These are phyloP conservation scores for Oostethus manadensis DNA, from an alignment of 2,113 vertebrate species.

Conservation along the genomic window DNA sequence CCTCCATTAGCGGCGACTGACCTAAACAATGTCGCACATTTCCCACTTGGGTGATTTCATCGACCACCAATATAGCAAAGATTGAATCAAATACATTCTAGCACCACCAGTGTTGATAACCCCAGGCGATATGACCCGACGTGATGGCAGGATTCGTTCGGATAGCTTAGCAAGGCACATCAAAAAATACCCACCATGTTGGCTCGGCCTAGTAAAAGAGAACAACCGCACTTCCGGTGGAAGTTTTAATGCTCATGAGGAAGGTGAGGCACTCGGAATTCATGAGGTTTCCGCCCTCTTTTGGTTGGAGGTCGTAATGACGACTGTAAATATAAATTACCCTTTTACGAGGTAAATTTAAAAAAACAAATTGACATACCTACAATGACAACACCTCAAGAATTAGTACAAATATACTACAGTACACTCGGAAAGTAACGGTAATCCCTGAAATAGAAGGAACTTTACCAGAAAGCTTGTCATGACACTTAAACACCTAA, in stretches of 20 bases:
- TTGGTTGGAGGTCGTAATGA: not conserved
- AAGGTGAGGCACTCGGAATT: not conserved
- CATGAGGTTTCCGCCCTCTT: not conserved
- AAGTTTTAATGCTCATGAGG: constrained; percentile 29
- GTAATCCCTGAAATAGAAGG: not conserved
- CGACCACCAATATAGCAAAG: not conserved
- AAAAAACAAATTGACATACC: too few relatives aligned
- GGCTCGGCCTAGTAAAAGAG: constrained; percentile 68
- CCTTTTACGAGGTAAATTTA: too few relatives aligned
- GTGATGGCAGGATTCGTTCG: constrained; percentile 33
- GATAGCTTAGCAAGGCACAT: constrained; percentile 34
- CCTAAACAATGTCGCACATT: not conserved
- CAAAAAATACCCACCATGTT: constrained; percentile 79
- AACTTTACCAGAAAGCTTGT: not conserved
- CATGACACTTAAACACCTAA: too few relatives aligned
- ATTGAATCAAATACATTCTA: accelerated
- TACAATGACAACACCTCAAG: not conserved
- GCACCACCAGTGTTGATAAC: accelerated
- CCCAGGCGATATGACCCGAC: accelerated
- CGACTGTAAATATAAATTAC: constrained; percentile 5
- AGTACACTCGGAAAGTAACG: not conserved
- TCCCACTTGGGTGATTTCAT: not conserved
- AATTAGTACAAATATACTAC: not conserved
- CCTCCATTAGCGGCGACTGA: constrained; percentile 2
- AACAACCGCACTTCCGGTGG: constrained; percentile 56